Percentiles rank a stretch among this genome's conserved stretches.
Conservation (phyloP, 2,113 vertebrate species). For the Hypomesus transpacificus region DNA sequence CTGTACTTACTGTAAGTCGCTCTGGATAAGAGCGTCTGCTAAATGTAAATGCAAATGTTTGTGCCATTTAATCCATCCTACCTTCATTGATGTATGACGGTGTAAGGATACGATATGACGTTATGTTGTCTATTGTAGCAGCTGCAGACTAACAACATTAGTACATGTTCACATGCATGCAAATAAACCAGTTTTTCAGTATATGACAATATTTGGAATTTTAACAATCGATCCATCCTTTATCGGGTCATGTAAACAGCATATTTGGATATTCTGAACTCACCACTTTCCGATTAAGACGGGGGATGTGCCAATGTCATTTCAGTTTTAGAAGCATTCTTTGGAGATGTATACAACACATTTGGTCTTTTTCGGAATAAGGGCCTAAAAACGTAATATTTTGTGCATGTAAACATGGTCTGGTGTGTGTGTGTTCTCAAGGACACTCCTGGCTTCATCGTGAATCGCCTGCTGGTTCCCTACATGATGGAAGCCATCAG, state of each 20-base stretch:
- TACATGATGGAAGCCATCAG: constrained; percentile 88
- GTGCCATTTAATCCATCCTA: neutral
- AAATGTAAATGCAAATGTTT: neutral
- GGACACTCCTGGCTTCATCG: constrained; percentile 96
- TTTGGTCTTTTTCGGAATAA: no score
- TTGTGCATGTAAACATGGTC: no score
- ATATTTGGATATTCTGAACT: no score
- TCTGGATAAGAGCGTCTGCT: neutral
- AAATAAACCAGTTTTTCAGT: neutral
- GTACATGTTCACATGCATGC: neutral
- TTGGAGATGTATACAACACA: no score
- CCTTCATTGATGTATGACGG: neutral
- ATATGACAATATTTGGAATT: neutral
- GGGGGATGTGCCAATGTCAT: no score
- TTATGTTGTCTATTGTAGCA: neutral
- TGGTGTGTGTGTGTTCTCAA: constrained; percentile 43
- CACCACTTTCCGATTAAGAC: no score
- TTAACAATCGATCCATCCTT: neutral
- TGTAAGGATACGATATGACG: no score
- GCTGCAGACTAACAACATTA: neutral
- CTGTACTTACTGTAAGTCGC: no score
- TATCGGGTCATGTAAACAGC: no score
- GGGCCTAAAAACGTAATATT: no score
- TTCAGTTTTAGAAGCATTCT: no score
- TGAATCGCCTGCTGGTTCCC: constrained; percentile 92